Evolutionary conservation across 2,888 invertebrate genomes (phyloP).

Genomic region (Dryobota labecula): DNA sequence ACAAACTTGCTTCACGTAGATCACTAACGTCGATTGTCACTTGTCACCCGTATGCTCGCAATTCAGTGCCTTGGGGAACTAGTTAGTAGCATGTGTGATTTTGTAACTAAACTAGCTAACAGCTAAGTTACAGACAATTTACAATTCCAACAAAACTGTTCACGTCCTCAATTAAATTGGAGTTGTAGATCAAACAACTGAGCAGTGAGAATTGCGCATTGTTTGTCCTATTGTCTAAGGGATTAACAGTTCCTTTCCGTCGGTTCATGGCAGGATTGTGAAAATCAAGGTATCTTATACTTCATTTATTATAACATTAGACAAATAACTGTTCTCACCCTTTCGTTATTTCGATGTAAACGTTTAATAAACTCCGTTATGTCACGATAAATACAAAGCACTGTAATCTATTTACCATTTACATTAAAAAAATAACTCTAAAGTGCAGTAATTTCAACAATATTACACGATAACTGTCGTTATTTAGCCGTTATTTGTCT

Average conservation of each 20-base stretch:
- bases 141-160: conserved; percentile 52
- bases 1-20: conserved; percentile 13
- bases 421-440: no score
- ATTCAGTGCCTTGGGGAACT: conserved; percentile 3
- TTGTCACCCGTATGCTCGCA: conserved; percentile 2
- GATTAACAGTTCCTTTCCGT: conserved; percentile 13
- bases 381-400: no score
- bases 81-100: conserved; percentile 31
- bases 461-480: no score
- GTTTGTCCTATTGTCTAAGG: conserved; percentile 16
- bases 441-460: no score
- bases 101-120: conserved; percentile 13
- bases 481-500: no score
- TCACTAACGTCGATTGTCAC: conserved; percentile 18
- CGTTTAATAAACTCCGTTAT: no score
- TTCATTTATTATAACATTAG: no score
- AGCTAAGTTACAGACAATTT: conserved; percentile 35
- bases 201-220: conserved; percentile 14
- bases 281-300: background rate
- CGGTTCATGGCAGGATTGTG: background rate
- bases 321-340: no score
- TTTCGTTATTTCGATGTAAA: no score
- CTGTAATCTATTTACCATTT: no score
- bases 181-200: conserved; percentile 38
- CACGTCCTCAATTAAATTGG: conserved; percentile 45